Percentiles rank a stretch among this genome's conserved stretches.
Conservation (phyloP, 2,113 vertebrate species). For the Dipodomys spectabilis region DNA sequence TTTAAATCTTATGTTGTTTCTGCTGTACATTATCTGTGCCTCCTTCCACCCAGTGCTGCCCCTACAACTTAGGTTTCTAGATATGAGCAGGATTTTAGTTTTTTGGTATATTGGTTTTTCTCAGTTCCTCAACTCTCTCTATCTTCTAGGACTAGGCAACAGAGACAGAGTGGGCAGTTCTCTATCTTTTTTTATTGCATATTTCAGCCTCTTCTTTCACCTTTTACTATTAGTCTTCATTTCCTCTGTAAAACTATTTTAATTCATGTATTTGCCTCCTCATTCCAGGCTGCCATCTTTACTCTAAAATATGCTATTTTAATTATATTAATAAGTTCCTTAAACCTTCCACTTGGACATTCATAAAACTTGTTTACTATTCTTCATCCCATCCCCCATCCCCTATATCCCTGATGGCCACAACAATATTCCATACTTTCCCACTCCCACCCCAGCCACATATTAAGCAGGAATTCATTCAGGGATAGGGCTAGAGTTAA, state of each 20-base stretch:
- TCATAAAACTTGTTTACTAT: not conserved
- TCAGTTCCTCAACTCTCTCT: not conserved
- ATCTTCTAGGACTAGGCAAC: not conserved
- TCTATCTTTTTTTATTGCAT: not conserved
- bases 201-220: not conserved
- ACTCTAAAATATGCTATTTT: not conserved
- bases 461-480: not conserved
- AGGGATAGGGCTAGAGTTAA: not conserved
- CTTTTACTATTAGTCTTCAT: not conserved
- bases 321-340: too few species aligned
- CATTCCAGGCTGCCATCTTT: not conserved
- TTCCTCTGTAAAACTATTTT: not conserved
- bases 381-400: not conserved
- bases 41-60: not conserved
- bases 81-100: too few species aligned
- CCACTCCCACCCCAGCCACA: accelerated
- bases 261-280: not conserved
- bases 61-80: not conserved
- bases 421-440: not conserved
- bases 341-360: not conserved
- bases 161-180: not conserved
- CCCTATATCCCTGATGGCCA: not conserved
- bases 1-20: accelerated
- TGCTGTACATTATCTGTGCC: accelerated
- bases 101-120: not conserved